Conservation (phyloP, 2,113 vertebrate genomes). For the Rhinichthys klamathensis region DNA sequence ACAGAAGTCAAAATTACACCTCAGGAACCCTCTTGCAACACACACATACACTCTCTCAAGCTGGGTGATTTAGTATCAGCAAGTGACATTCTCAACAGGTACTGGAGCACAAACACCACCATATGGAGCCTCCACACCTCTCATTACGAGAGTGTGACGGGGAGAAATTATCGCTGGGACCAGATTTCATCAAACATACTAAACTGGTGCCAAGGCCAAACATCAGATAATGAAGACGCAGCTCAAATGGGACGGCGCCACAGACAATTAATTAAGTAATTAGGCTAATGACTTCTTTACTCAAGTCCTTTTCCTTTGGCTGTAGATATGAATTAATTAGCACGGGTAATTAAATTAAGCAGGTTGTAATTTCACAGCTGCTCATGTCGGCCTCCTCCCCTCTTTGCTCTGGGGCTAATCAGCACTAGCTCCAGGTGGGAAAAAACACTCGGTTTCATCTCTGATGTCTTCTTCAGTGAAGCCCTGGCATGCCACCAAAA, state of each 20-base stretch:
- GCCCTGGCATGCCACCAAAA: slow-evolving; percentile 72
- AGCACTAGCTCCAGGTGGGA: slow-evolving; percentile 70
- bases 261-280: slow-evolving; percentile 85
- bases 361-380: slow-evolving; percentile 81
- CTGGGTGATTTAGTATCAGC: slow-evolving; percentile 46
- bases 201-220: slow-evolving; percentile 64
- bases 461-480: slow-evolving; percentile 69
- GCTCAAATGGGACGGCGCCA: slow-evolving; percentile 70
- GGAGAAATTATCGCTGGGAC: slow-evolving; percentile 69
- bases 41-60: slow-evolving; percentile 23
- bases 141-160: slow-evolving; percentile 63
- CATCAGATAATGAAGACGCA: slow-evolving; percentile 81
- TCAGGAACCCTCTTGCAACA: neutral
- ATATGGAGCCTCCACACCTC: slow-evolving; percentile 56
- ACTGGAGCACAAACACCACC: slow-evolving; percentile 53
- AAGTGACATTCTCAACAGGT: slow-evolving; percentile 59
- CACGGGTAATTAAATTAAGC: slow-evolving; percentile 82
- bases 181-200: slow-evolving; percentile 70
- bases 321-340: slow-evolving; percentile 80
- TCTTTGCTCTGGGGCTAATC: slow-evolving; percentile 51
- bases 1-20: slow-evolving; percentile 24
- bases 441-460: slow-evolving; percentile 50
- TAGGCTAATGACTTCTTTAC: slow-evolving; percentile 82
- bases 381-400: slow-evolving; percentile 57
- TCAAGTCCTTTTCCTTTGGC: slow-evolving; percentile 75